Conservation (phyloP, 2,888 invertebrate species). For the Quadroppia sp. region DNA sequence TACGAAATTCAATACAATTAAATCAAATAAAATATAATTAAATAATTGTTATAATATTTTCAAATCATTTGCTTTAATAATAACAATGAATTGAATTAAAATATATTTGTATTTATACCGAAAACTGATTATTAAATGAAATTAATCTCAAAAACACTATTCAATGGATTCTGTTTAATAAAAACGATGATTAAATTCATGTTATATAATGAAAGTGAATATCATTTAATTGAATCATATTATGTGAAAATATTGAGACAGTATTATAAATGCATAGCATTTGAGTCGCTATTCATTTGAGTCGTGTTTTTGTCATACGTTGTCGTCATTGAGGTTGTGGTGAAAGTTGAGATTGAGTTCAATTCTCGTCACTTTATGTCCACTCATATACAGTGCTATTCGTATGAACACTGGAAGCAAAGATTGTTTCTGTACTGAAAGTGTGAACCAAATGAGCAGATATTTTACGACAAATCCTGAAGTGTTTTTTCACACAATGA, state of each 20-base stretch:
- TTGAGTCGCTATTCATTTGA: neutral
- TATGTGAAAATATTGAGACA: no score
- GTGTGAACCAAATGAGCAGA: conserved; percentile 22
- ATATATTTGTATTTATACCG: neutral
- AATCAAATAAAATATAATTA: neutral
- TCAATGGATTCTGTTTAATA: neutral
- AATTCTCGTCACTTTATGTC: conserved; percentile 8
- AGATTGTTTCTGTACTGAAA: neutral
- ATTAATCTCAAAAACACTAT: neutral
- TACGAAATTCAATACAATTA: neutral
- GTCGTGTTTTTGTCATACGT: neutral
- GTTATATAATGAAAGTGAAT: no score
- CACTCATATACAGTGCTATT: conserved; percentile 25
- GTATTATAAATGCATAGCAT: no score
- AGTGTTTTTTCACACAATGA: neutral
- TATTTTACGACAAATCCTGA: neutral
- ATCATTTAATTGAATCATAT: no score
- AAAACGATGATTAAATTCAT: neutral
- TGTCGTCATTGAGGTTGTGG: no score
- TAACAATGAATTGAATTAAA: neutral
- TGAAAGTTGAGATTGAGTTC: conserved; percentile 1
- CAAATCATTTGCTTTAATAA: neutral
- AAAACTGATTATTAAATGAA: neutral
- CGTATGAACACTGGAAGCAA: neutral
- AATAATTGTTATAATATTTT: neutral